Evolutionary conservation across 1,140 invertebrate species (phyloP), one percentile per base, ranked within the genome.

Genomic region (Harpegnathos saltator): DNA sequence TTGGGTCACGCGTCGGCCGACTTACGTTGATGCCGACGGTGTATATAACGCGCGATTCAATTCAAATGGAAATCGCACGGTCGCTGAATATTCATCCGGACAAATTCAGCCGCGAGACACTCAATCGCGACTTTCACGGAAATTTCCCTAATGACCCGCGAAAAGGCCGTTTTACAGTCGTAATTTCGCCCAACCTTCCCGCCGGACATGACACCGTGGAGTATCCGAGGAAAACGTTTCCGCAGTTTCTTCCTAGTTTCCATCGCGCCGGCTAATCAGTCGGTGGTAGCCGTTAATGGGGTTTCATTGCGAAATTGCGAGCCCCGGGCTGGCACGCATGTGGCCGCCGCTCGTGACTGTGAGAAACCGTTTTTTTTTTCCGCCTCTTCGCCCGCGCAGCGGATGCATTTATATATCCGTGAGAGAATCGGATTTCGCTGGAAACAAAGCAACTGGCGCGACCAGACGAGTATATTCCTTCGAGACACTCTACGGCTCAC

Each of bases 371-470:
- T 66, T 44, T 75, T 75, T 33, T 44, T 52, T 15, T 1, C n/a
- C n/a, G n/a, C n/a, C n/a, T n/a, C n/a, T 17, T 66, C 61, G 11
- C 7, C 22, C n/a, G 44, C 44, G 33, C 1, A n/a, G 22, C 44
- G 44, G 44, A 77, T 77, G 48, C 26, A 77, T 15, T 66, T 77
- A 66, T 77, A 77, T 66, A 77, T 77, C 61, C 74, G 74, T 77
- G 74, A 77, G 74, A 77, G 26, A 65, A 56, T 66, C 48, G 4
- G 38, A 66, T 66, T 66, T 38, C 48, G 54, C 48, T 56, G 7
- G 26, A 24, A 77, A 75, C 59, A 75, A 77, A 66, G 29, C 19
- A 26, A 54, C 61, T 9, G 1, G 22, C 12, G 24, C 11, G 29
- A 63, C n/a, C 12, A 11, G 22, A 33, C 52, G 24, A 52, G n/a